Evolutionary conservation across 2,797 vertebrate species (phyloP).

Genomic region (Rhyacichthys aspro): DNA sequence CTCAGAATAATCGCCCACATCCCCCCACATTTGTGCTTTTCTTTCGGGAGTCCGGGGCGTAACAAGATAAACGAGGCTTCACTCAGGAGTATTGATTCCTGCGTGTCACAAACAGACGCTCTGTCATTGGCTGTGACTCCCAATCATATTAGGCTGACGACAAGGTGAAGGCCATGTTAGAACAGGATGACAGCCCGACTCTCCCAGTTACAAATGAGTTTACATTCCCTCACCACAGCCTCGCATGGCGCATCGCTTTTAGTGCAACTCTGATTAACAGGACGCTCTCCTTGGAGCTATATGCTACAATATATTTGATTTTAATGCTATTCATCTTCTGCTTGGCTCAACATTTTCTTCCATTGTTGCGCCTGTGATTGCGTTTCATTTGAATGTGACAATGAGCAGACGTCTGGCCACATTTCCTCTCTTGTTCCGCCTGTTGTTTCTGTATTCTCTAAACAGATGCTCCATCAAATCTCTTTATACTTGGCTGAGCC

Average conservation of each 20-base stretch:
- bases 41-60: conserved; percentile 50
- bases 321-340: conserved; percentile 36
- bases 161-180: conserved; percentile 66
- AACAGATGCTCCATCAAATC: conserved; percentile 76
- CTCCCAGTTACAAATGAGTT: conserved; percentile 50
- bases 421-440: conserved; percentile 68
- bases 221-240: conserved; percentile 26
- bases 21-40: conserved; percentile 33
- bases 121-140: conserved; percentile 59
- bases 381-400: conserved; percentile 56
- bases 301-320: conserved; percentile 32
- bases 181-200: conserved; percentile 50
- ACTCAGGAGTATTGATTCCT: conserved; percentile 61
- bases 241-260: not conserved
- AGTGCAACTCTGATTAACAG: no score
- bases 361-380: conserved; percentile 49
- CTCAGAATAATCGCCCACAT: conserved; percentile 25
- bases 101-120: conserved; percentile 62
- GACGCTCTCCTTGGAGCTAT: not conserved
- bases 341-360: conserved; percentile 45
- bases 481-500: conserved; percentile 69
- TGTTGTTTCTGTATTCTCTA: conserved; percentile 65
- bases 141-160: conserved; percentile 66
- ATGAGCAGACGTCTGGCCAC: conserved; percentile 57
- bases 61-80: conserved; percentile 59